Conservation (phyloP, 2,888 invertebrate species). For the Blastobasis adustella region DNA sequence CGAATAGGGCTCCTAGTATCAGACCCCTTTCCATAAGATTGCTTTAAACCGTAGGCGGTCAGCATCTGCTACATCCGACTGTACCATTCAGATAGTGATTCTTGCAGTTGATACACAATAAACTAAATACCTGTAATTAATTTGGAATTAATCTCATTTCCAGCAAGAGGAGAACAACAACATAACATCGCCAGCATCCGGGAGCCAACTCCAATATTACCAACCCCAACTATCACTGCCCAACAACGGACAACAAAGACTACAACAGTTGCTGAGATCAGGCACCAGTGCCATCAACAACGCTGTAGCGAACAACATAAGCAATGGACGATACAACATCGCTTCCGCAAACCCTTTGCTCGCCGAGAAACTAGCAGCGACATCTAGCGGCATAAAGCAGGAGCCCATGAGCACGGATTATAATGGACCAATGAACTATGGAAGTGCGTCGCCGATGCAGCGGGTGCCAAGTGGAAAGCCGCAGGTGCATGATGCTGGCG, state of each 20-base stretch:
- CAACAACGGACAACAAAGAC: conserved; percentile 59
- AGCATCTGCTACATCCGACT: too few species aligned
- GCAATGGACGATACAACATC: conserved; percentile 82
- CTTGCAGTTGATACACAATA: too few species aligned
- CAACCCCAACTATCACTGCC: conserved; percentile 53
- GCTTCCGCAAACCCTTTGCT: conserved; percentile 90
- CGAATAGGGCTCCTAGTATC: too few species aligned
- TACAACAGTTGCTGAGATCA: conserved; percentile 61
- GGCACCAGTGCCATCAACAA: conserved; percentile 67
- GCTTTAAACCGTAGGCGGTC: too few species aligned
- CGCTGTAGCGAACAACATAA: conserved; percentile 59
- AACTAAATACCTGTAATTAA: too few species aligned
- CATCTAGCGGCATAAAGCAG: conserved; percentile 77
- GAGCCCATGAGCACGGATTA: conserved; percentile 69
- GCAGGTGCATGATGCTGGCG: conserved; percentile 69
- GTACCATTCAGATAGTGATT: too few species aligned
- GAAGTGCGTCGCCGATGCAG: conserved; percentile 67
- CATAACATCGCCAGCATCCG: conserved; percentile 57
- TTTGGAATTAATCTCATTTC: conserved; percentile 12
- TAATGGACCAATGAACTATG: conserved; percentile 68
- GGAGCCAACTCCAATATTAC: conserved; percentile 65
- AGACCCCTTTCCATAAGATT: too few species aligned
- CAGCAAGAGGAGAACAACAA: conserved; percentile 76
- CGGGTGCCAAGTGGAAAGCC: conserved; percentile 70
- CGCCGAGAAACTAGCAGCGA: conserved; percentile 88